Evolutionary conservation across 2,888 invertebrate genomes (phyloP), one percentile per base, ranked within the genome.

Genomic region (Lepidocyrtoides sp.): DNA sequence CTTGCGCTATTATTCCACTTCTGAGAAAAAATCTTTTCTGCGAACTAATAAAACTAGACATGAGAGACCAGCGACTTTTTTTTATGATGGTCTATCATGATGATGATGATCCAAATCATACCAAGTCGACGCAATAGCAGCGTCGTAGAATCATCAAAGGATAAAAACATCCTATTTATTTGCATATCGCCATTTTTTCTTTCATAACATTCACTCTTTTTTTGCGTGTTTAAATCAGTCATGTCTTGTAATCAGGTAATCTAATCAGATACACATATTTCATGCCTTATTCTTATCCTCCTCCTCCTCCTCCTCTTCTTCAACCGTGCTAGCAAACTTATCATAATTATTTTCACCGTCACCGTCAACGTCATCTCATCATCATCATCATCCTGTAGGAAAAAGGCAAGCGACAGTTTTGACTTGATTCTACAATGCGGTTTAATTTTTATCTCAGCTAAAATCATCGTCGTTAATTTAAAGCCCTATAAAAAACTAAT

Each of bases 221-320:
- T 10, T 36, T 36, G 36, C 36, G 17, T 3, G 12, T 66, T n/a
- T 29, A 14, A 66, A 66, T 66, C 66, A 17, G 32, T 36, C 60
- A 60, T 60, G 60, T 60, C 60, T 26, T 60, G 23, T 48, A 48
- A 75, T 29, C 54, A 69, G 17, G 66, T 79, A 54, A 79, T 57
- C 79, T 79, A 54, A 79, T 79, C 79, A 79, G 36, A 79, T 32
- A 36, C 36, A 32, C 17, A 36, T 20, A 32, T 79, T 79, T 79
- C 32, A 17, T 54, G 77, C 41, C 20, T 79, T 26, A 57, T 57
- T 54, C 77, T n/a, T 12, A 51, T 48, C 36, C 2, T 57, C 32
- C 20, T n/a, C 36, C 48, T 51, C 4, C 10, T 29, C n/a, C n/a
- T n/a, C n/a, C n/a, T n/a, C n/a, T n/a, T n/a, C n/a, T n/a, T n/a